Conservation (phyloP, 2,113 vertebrate species). For the Carlito syrichta region DNA sequence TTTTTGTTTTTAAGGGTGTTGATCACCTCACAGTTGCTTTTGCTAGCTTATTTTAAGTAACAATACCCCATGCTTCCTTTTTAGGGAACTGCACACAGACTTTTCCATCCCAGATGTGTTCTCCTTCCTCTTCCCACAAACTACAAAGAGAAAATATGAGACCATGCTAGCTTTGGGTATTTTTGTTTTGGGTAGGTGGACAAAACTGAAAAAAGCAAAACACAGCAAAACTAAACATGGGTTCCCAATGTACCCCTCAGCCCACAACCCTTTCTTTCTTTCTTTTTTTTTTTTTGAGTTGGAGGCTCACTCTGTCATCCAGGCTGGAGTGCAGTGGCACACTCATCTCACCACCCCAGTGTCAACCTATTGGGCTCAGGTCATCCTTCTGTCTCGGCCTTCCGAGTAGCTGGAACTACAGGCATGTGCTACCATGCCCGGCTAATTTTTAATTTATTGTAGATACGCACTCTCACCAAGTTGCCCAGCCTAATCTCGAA, state of each 20-base stretch:
- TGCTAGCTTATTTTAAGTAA: neutral
- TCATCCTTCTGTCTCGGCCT: too few species aligned
- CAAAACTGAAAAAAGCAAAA: conserved; percentile 1
- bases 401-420: too few species aligned
- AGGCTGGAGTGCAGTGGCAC: too few species aligned
- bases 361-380: too few species aligned
- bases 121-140: neutral
- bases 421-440: too few species aligned
- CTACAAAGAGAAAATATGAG: neutral
- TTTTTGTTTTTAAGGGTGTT: neutral
- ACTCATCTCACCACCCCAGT: too few species aligned
- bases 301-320: too few species aligned
- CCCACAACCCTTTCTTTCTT: too few species aligned
- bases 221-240: neutral
- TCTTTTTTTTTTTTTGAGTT: too few species aligned
- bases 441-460: too few species aligned
- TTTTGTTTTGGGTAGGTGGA: neutral
- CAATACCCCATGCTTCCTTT: neutral
- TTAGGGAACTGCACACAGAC: neutral
- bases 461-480: too few species aligned
- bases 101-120: neutral
- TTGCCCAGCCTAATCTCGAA: too few species aligned
- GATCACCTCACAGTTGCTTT: neutral
- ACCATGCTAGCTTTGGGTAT: neutral
- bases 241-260: neutral